phyloP scores from a whole-genome alignment of 2,888 invertebrate genomes.

The Drosophila tanythrix region DNA sequence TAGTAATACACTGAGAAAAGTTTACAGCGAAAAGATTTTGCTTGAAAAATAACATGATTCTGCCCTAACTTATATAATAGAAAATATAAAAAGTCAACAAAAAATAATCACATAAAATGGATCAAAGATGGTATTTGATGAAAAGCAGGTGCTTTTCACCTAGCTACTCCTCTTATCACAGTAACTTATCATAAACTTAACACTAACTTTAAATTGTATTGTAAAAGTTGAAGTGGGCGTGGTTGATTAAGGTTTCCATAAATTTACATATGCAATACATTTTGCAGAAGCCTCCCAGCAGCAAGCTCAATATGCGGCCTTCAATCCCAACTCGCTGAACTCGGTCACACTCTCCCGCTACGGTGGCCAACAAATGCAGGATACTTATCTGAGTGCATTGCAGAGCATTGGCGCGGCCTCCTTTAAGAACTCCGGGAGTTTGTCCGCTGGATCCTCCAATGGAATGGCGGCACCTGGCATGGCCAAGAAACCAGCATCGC shows the following conservation, averaged over 20 bases:
- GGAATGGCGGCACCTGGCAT: conserved; percentile 67
- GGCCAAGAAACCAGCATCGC: conserved; percentile 77
- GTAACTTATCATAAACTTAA: neutral
- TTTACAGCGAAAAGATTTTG: neutral
- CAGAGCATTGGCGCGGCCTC: conserved; percentile 81
- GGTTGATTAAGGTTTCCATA: neutral
- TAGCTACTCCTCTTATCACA: neutral
- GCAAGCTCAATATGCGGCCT: conserved; percentile 84
- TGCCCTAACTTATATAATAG: neutral
- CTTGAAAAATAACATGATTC: neutral
- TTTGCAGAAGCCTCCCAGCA: conserved; percentile 85
- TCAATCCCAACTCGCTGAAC: conserved; percentile 73
- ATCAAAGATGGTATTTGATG: neutral
- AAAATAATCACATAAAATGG: neutral
- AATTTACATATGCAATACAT: neutral
- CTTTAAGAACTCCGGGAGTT: conserved; percentile 79
- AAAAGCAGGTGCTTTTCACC: neutral
- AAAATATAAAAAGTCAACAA: neutral
- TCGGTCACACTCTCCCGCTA: conserved; percentile 84
- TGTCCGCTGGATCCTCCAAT: conserved; percentile 66
- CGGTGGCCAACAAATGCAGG: conserved; percentile 87
- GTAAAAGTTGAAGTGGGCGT: neutral
- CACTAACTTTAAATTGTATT: neutral
- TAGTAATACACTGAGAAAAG: neutral
- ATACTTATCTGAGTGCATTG: conserved; percentile 87